Percentiles rank a stretch among this genome's conserved stretches.
Evolutionary conservation across 2,113 vertebrate genomes (phyloP).

Genomic region (Onychostruthus taczanowskii): DNA sequence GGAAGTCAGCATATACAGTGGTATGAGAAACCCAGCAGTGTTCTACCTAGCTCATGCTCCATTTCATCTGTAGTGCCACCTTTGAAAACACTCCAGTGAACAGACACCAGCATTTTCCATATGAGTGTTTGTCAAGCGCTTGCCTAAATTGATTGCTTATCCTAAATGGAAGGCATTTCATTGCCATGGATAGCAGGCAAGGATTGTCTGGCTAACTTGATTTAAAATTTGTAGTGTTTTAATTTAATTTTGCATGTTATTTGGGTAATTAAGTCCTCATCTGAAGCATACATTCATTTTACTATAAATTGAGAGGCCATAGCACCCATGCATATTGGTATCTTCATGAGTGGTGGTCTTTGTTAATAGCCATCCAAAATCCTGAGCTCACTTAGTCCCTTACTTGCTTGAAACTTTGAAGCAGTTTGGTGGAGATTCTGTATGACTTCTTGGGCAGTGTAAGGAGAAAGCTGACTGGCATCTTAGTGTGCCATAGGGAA

Average conservation of each 20-base stretch:
- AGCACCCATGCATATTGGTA: not conserved
- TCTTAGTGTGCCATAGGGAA: not conserved
- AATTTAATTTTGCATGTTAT: not conserved
- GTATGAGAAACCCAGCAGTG: conserved; percentile 67
- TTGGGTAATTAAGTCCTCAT: not conserved
- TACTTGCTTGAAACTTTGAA: conserved; percentile 4
- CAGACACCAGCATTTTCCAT: conserved; percentile 52
- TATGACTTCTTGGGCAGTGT: not conserved
- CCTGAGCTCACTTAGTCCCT: not conserved
- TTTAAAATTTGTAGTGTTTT: conserved; percentile 4
- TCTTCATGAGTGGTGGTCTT: conserved; percentile 16
- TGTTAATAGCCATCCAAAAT: not conserved
- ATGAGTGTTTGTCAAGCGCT: conserved; percentile 54
- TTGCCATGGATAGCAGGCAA: conserved; percentile 40
- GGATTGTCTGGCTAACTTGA: conserved; percentile 24
- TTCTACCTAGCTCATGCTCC: conserved; percentile 50
- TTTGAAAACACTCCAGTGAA: conserved; percentile 65
- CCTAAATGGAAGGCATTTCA: conserved; percentile 38
- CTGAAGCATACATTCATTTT: not conserved
- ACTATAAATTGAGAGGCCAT: not conserved
- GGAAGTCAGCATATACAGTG: not conserved
- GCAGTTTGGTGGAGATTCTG: conserved; percentile 2
- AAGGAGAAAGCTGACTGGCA: conserved; percentile 6
- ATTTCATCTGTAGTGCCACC: conserved; percentile 17
- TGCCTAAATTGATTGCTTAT: conserved; percentile 24